Base-by-base conservation (phyloP, 2,888 invertebrate genomes). In the Andrena bicolor region DNA sequence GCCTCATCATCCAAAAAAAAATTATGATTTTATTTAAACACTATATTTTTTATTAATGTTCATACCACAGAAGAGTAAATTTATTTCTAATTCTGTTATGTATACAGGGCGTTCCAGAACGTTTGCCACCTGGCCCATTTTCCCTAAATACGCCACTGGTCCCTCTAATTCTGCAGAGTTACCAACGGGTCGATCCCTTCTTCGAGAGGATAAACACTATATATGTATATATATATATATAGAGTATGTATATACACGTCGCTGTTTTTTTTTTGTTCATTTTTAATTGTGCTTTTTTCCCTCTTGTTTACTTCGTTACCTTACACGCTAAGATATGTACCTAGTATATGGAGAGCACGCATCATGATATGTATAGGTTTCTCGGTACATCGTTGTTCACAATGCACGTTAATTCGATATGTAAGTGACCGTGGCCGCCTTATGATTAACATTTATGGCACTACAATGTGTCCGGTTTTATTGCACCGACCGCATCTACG, bases 311-410 rank as follows among this genome's bases (percentile, higher is more conserved):
- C 32, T 72, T 56, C 20, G 56, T 72, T 66, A 69, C 41, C 83
- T 86, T 86, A 84, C 70, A 79, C 28, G 68, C 79, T 89, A 88
- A 49, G 41, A 41, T 41, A 41, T 69, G 80, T 81, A 80, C 60
- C 69, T 79, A 79, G 49, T 41, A 79, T 71, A 78, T 66, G 71
- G 80, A 88, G 89, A 92, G 90, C 92, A 93, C 91, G 89, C 84
- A 89, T 91, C 86, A 88, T 92, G 93, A 93, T 93, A 93, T 93
- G 92, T 92, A 91, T 92, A 91, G 82, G 85, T 92, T 91, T 86
- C 83, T 87, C 87, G 89, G 86, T 84, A 86, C 87, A 84, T 90
- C 85, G 85, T 83, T 82, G 86, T 83, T 89, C 87, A 89, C 87
- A 90, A 89, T 89, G 90, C 79, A 83, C 83, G 81, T 88, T 90